Evolutionary conservation across 2,113 vertebrate species (phyloP), one percentile per base, ranked within the genome.

Genomic region (Peucedramus taeniatus): DNA sequence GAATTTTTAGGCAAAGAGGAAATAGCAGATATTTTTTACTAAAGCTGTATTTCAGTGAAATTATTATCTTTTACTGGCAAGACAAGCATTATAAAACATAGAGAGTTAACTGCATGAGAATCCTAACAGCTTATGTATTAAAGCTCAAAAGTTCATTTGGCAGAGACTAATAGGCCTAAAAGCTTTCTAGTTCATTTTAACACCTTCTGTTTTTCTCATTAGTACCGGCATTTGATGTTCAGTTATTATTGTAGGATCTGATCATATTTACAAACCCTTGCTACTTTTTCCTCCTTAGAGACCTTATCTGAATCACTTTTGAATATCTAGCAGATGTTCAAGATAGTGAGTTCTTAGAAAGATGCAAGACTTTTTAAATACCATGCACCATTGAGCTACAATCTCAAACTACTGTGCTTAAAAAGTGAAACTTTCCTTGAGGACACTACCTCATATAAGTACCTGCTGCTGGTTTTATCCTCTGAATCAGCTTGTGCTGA

Each of bases 91-190:
- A 31, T 65, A 51, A 87, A 83, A 93, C 39, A 89, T 16, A 54
- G 7, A 53, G n/a, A 47, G 70, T 89, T 95, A 96, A 68, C 69
- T 74, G 69, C 35, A 63, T 10, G 53, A 81, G 54, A 65, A 61
- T 78, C 83, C 85, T 72, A 37, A 86, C 95, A 92, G 81, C 56
- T n/a, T 39, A 33, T 6, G 6, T 60, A 88, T 83, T 51, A 80
- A 93, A 96, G 30, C 76, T 89, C n/a, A 45, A 11, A 87, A 78
- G 42, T 77, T 96, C 63, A 78, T 79, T 93, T 96, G 92, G 72
- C 69, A 87, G 59, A 42, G 19, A 86, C 42, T 70, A 81, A 79
- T 54, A 83, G 37, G 50, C 47, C 56, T 89, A 63, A 66, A 96
- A 89, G 56, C 78, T 83, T 94, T 77, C 74, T 35, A 86, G 50